A percentile compares a stretch with the other conserved stretches of the same genome.
Conservation (phyloP, 2,888 invertebrate genomes). For the Cybosia mesomella region DNA sequence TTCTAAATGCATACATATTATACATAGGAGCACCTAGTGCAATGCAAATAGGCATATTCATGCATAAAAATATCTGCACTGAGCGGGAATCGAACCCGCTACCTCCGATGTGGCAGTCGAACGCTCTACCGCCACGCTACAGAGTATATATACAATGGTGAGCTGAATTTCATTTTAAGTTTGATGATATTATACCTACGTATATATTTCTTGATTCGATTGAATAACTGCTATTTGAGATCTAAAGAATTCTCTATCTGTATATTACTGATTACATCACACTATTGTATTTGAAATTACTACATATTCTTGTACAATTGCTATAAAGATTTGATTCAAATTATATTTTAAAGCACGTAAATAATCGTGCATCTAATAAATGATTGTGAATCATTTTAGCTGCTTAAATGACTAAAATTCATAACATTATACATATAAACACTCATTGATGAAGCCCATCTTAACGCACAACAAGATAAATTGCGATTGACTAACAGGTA, state of each 20-base stretch:
- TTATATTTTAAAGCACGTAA: constrained; percentile 24
- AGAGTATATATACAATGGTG: neutral
- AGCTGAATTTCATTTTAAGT: constrained; percentile 8
- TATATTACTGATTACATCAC: constrained; percentile 24
- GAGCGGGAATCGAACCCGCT: no score
- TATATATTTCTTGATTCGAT: neutral
- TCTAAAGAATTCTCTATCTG: constrained; percentile 10
- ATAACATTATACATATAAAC: constrained; percentile 29
- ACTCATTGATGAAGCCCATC: constrained; percentile 23
- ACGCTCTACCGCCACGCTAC: no score
- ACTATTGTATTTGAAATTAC: constrained; percentile 6
- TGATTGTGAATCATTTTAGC: constrained; percentile 4
- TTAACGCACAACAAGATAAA: constrained; percentile 29
- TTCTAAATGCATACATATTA: no score
- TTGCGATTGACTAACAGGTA: constrained; percentile 13
- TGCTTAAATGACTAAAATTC: constrained; percentile 24
- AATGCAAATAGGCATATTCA: no score
- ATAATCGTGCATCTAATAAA: constrained; percentile 23
- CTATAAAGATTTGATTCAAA: neutral
- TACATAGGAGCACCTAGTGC: no score
- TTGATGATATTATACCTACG: neutral
- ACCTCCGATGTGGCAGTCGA: no score
- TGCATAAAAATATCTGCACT: no score
- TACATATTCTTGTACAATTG: neutral
- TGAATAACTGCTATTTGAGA: constrained; percentile 11